Base-by-base conservation (phyloP, 1,140 invertebrate genomes). In the Hestina assimilis region DNA sequence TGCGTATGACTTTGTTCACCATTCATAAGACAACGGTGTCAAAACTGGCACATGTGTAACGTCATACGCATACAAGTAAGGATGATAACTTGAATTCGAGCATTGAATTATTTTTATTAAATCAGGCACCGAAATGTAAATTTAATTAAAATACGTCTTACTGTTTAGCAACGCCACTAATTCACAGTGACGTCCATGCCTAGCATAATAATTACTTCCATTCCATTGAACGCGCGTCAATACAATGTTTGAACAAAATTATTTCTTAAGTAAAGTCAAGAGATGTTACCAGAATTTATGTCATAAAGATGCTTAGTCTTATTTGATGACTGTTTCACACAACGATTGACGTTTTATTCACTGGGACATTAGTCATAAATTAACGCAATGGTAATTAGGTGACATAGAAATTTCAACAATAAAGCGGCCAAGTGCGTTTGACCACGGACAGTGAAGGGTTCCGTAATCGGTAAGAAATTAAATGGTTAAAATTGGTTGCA, bases 171-270 rank as follows among this genome's bases (percentile, higher is more conserved):
- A 69, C 61, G 69, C 74, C 60, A 66, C 67, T 73, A 72, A 79
- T 69, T 73, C 60, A 63, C 58, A 45, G 62, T 67, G 76, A 67
- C 72, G 66, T 64, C 38, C 46, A 63, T 56, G 66, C 63, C 59
- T 66, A 45, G 79, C 73, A 84, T 80, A 75, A 66, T 72, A 77
- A 82, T 74, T 65, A 70, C 58, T 75, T 79, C 72, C 75, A 76
- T 66, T 59, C 60, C 67, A 81, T 77, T 80, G 74, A 75, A 81
- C 78, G 61, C 67, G 66, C 66, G 74, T 75, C 72, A 74, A 41
- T 41, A 35, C 59, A 33, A 59, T 66, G 51, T 54, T 62, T n/a
- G 51, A 45, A 54, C 48, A 20, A 51, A 51, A 24, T 51, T 51
- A 24, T 14, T 17, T 38, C 20, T 17, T 11, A 12, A 43, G 19